Percentiles rank a stretch among this genome's conserved stretches.
These are phyloP conservation scores for Thumatha senex DNA, from an alignment of 2,888 invertebrate genomes.

Conservation along the genomic window DNA sequence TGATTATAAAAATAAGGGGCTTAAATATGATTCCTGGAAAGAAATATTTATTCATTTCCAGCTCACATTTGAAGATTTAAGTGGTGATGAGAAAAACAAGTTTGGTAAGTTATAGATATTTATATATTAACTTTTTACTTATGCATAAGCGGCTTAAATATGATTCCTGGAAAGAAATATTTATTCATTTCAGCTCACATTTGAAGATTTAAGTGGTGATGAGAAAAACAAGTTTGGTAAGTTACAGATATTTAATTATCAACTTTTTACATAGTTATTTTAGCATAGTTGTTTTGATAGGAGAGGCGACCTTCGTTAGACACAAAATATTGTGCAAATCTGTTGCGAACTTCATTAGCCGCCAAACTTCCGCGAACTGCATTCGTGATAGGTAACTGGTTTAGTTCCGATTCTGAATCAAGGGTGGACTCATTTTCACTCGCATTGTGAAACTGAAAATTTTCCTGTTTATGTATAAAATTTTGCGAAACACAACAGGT, in stretches of 20 bases:
- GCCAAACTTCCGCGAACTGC: slow-evolving; percentile 33
- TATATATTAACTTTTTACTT: slow-evolving; percentile 24
- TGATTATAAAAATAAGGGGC: slow-evolving; percentile 32
- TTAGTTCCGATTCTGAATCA: slow-evolving; percentile 34
- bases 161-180: slow-evolving; percentile 29
- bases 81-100: slow-evolving; percentile 31
- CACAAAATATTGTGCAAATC: slow-evolving; percentile 34
- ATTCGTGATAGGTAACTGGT: slow-evolving; percentile 31
- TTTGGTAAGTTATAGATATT: too few species aligned
- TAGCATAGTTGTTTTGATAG: slow-evolving; percentile 31
- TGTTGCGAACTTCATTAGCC: slow-evolving; percentile 34
- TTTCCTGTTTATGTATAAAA: slow-evolving; percentile 15
- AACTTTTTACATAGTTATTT: slow-evolving; percentile 26
- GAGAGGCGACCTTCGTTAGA: slow-evolving; percentile 32
- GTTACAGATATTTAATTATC: slow-evolving; percentile 26
- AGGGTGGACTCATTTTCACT: slow-evolving; percentile 30
- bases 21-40: slow-evolving; percentile 31
- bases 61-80: slow-evolving; percentile 24
- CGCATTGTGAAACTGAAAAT: slow-evolving; percentile 26
- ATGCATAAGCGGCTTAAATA: slow-evolving; percentile 30
- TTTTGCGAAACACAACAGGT: slow-evolving; percentile 23
- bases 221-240: too few species aligned
- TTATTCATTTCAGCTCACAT: slow-evolving; percentile 19
- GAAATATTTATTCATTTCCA: slow-evolving; percentile 23
- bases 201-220: slow-evolving; percentile 28